Evolutionary conservation across 2,888 invertebrate species (phyloP).

Genomic region (Spialia ferax): DNA sequence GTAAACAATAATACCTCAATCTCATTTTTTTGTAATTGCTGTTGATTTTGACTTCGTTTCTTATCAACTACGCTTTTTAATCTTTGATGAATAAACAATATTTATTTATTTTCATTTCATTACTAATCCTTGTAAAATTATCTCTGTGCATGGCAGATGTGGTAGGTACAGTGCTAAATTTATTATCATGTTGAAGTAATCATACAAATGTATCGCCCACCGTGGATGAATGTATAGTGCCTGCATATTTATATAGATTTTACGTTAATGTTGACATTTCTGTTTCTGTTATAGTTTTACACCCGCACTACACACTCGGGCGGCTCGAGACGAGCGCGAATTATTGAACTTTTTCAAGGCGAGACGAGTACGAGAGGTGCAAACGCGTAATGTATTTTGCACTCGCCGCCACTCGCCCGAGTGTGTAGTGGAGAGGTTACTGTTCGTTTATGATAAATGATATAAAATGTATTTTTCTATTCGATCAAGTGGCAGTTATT

Average conservation of each 20-base stretch:
- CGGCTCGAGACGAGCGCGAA: neutral
- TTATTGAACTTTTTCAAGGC: too few species aligned
- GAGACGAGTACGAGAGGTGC: neutral
- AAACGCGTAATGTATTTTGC: neutral
- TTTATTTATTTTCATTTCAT: too few species aligned
- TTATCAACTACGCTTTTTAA: too few species aligned
- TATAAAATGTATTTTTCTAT: neutral
- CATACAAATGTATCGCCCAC: slow-evolving; percentile 8
- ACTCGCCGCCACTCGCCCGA: neutral
- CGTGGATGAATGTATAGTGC: slow-evolving; percentile 14
- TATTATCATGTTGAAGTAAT: neutral
- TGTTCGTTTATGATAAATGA: slow-evolving; percentile 4
- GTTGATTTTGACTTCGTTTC: too few species aligned
- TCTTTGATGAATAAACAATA: too few species aligned
- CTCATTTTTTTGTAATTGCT: too few species aligned
- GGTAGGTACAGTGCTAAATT: too few species aligned
- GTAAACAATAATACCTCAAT: too few species aligned
- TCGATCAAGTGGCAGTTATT: neutral
- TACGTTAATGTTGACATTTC: neutral
- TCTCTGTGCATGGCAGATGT: too few species aligned
- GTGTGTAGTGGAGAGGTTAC: neutral
- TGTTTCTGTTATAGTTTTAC: slow-evolving; percentile 9
- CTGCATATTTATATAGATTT: slow-evolving; percentile 20
- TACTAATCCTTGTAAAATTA: too few species aligned
- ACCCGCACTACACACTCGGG: neutral